phyloP scores from a whole-genome alignment of 2,797 vertebrate species.

The Hippocampus kuda region DNA sequence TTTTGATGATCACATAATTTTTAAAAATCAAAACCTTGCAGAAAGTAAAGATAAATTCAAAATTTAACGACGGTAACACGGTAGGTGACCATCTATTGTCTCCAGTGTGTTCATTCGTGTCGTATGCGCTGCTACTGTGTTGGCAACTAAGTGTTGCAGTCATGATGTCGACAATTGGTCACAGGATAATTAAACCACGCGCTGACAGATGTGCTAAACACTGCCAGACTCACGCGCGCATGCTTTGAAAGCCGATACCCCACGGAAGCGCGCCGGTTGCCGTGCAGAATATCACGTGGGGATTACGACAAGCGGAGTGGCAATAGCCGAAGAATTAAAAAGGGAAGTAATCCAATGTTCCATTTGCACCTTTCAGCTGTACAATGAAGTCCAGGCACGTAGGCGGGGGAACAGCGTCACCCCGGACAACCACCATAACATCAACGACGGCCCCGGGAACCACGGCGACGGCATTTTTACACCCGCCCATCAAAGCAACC shows the following conservation, averaged over 20 bases:
- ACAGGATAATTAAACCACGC: slow-evolving; percentile 58
- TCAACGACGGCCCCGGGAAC: slow-evolving; percentile 34
- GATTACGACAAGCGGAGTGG: background rate
- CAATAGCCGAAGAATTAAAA: background rate
- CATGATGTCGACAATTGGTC: slow-evolving; percentile 59
- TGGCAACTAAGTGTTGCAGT: slow-evolving; percentile 37
- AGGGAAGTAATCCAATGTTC: background rate
- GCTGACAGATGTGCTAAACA: slow-evolving; percentile 41
- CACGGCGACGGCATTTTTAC: slow-evolving; percentile 30
- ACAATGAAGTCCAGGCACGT: slow-evolving; percentile 87
- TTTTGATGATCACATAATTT: too few species aligned
- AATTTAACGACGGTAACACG: too few species aligned
- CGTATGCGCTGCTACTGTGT: slow-evolving; percentile 5
- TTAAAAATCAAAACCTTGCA: too few species aligned
- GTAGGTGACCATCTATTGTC: slow-evolving; percentile 13
- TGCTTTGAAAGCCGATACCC: slow-evolving; percentile 47
- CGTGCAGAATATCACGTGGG: slow-evolving; percentile 14
- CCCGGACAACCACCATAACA: slow-evolving; percentile 52
- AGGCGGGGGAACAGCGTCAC: slow-evolving; percentile 70
- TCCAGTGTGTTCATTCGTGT: slow-evolving; percentile 18
- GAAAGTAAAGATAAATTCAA: slow-evolving; percentile 17
- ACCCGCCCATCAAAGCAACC: slow-evolving; percentile 27
- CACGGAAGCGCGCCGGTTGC: slow-evolving; percentile 26
- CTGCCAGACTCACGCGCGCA: slow-evolving; percentile 15
- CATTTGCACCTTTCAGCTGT: slow-evolving; percentile 69